These are phyloP conservation scores for Carcina quercana DNA, from an alignment of 2,888 invertebrate species.

Conservation along the genomic window DNA sequence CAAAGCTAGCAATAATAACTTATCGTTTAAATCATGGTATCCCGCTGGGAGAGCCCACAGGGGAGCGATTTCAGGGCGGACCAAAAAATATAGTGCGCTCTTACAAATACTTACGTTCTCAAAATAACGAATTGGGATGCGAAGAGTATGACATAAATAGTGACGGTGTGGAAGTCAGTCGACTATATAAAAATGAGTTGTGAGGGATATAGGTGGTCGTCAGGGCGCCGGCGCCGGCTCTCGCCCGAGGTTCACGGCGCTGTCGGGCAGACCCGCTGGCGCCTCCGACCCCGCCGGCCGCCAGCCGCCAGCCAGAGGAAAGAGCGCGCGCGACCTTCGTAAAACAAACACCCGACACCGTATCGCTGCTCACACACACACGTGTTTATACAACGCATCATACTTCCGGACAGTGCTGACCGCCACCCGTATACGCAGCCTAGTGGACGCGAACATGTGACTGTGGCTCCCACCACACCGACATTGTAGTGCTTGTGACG, in stretches of 20 bases:
- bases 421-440: no score
- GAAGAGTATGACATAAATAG: slow-evolving; percentile 70
- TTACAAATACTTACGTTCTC: slow-evolving; percentile 59
- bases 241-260: slow-evolving; percentile 47
- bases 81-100: slow-evolving; percentile 47
- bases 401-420: no score
- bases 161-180: slow-evolving; percentile 69
- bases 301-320: slow-evolving; percentile 15
- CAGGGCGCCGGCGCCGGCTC: slow-evolving; percentile 66
- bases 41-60: slow-evolving; percentile 31
- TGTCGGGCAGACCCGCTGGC: slow-evolving; percentile 61
- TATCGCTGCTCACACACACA: slow-evolving; percentile 18
- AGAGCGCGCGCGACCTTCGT: slow-evolving; percentile 10
- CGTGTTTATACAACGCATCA: slow-evolving; percentile 13
- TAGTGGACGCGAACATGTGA: slow-evolving; percentile 12
- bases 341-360: slow-evolving; percentile 7
- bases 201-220: slow-evolving; percentile 35
- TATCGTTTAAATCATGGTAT: slow-evolving; percentile 41
- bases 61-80: slow-evolving; percentile 43
- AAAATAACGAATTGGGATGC: slow-evolving; percentile 67
- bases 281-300: slow-evolving; percentile 43
- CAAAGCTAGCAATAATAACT: slow-evolving; percentile 29
- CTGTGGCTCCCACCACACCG: slow-evolving; percentile 27
- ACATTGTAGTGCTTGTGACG: slow-evolving; percentile 44
- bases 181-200: slow-evolving; percentile 68